Evolutionary conservation across 2,888 invertebrate genomes (phyloP), one percentile per base, ranked within the genome.

Genomic region (Acanthosepion esculentum): DNA sequence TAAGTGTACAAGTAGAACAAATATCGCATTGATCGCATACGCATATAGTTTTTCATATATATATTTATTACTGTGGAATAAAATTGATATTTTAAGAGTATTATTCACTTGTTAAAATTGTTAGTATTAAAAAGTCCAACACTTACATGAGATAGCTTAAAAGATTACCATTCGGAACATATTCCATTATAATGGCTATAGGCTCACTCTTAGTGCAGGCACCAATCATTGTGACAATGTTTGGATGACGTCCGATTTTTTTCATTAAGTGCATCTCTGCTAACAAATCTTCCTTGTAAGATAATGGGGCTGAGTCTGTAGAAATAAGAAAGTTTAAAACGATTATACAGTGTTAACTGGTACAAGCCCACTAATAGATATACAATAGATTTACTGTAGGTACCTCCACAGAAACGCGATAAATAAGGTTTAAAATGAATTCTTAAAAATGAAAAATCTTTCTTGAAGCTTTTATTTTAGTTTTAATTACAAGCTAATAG

Each of bases 231-330:
- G 98, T 98, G n/a, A 99, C 98, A 94, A 99, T 98, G 97, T 99
- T 98, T 41, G 98, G 98, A 97, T 99, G 99, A 91, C 96, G 98
- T 0, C 98, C 98, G 0, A 98, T 98, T 95, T 98, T 98, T 97
- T 98, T 99, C 97, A 99, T 98, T 97, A 98, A 98, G 53, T 98
- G 98, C 53, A 99, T 98, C 97, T 99, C 99, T 0, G 98, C 98
- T 41, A 98, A 97, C 96, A 99, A 98, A 96, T 98, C 98, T 94
- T 98, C 98, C 94, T 97, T 96, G 96, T 97, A 97, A n/a, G 97
- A 96, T 78, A 96, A 95, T 10, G 97, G 97, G 8, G 97, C 96
- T 95, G 97, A 97, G 94, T 97, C 98, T 97, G 95, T 94, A 96
- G 95, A 41, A 59, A 7, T 23, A 26, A 93, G 53, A 93, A 48